Conservation (phyloP, 2,888 invertebrate genomes). For the Diplazon laetatorius region DNA sequence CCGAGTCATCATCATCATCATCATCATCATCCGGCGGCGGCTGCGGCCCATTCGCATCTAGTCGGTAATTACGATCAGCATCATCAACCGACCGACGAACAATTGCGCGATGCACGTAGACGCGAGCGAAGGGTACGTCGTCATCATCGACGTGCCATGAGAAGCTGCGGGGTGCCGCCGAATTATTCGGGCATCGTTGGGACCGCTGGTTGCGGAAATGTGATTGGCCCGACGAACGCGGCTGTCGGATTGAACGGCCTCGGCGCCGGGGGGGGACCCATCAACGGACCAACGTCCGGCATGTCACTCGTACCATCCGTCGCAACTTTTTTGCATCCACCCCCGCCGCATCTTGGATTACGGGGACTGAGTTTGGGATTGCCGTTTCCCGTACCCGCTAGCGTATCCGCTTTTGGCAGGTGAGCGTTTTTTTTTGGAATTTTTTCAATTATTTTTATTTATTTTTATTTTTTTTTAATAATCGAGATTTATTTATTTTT, state of each 20-base stretch:
- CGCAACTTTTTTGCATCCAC: conserved; percentile 79
- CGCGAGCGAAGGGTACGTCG: conserved; percentile 78
- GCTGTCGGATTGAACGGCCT: conserved; percentile 54
- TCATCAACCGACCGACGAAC: conserved; percentile 69
- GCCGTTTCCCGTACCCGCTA: conserved; percentile 80
- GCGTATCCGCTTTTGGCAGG: conserved; percentile 81
- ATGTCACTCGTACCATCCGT: conserved; percentile 74
- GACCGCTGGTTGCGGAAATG: conserved; percentile 55
- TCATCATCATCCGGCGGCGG: conserved; percentile 15
- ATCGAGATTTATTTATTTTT: no score
- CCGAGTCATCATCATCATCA: conserved; percentile 29
- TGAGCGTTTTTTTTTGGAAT: conserved; percentile 59
- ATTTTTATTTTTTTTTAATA: no score
- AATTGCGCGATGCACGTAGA: conserved; percentile 76
- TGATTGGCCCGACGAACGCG: not conserved
- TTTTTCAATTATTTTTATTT: not conserved
- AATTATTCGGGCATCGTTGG: conserved; percentile 73
- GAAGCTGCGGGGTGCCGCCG: conserved; percentile 78
- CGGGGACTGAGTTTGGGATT: conserved; percentile 80
- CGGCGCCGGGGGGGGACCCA: conserved; percentile 65
- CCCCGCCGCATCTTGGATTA: conserved; percentile 80
- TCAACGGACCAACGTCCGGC: conserved; percentile 67
- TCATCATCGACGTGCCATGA: conserved; percentile 76
- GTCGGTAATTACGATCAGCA: conserved; percentile 50
- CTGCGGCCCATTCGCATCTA: conserved; percentile 6